Evolutionary conservation across 1,140 invertebrate genomes (phyloP), one percentile per base, ranked within the genome.

Genomic region (Chrysopa pallens): DNA sequence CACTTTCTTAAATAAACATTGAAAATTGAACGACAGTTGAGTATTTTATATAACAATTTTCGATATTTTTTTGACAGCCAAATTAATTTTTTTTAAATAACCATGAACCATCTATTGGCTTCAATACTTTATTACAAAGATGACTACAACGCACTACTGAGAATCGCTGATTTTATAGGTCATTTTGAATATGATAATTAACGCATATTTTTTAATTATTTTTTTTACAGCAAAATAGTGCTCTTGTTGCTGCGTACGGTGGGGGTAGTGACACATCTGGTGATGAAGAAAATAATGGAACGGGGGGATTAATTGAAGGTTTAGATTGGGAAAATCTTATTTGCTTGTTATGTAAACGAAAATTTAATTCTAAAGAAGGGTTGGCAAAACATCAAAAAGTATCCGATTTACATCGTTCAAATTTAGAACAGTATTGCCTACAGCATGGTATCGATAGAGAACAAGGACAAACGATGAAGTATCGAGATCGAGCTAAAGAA

Each of bases 401-500:
- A 45, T 98, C 94, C 3, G 85, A 94, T 46, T 68, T 99, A 29
- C 95, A 99, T 55, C 95, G 94, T 57, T 83, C 91, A 57, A 97
- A 96, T 64, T 57, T 95, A 17, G 78, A 80, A 48, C 73, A 72
- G 66, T 76, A 68, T 52, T 62, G 69, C 50, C 61, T 66, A 1
- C 57, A 66, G 11, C 13, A 12, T 8, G 38, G 8, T 1, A 14
- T 60, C 52, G 39, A 58, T 48, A 49, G 69, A 70, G 28, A 52
- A 70, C n/a, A 60, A 70, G 42, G 48, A 33, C 48, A 47, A 40
- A 58, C 48, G 50, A 52, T 46, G 35, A 52, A 58, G 36, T 59
- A 98, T 60, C 71, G 95, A 46, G 95, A 99, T 62, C 69, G 95
- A 42, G 95, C 95, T 2, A 95, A 95, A 56, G 95, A 99, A 58